Evolutionary conservation across 1,140 invertebrate genomes (phyloP).

Genomic region (Aphaenogaster floridana): DNA sequence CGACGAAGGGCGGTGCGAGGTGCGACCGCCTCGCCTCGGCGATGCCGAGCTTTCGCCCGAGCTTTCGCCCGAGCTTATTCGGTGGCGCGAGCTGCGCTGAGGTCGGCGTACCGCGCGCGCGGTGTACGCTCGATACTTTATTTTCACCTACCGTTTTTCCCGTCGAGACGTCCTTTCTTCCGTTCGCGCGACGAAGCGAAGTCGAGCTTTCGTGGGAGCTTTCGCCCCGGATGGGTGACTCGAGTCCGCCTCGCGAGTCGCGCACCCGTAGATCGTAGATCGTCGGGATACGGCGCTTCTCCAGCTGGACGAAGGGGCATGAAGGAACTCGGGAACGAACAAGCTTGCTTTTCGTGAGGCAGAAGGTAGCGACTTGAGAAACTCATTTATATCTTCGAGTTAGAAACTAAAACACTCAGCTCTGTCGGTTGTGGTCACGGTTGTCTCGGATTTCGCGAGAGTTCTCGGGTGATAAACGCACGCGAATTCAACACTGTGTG

Average conservation of each 20-base stretch:
- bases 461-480: neutral
- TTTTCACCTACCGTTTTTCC: neutral
- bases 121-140: constrained; percentile 19
- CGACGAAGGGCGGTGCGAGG: neutral
- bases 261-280: neutral
- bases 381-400: neutral
- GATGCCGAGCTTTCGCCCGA: neutral
- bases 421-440: neutral
- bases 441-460: neutral
- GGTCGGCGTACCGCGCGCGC: neutral
- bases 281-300: neutral
- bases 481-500: neutral
- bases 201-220: neutral
- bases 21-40: neutral
- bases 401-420: neutral
- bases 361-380: neutral
- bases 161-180: neutral
- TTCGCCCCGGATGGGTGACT: neutral
- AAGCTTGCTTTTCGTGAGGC: neutral
- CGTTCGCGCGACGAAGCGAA: neutral
- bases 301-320: neutral
- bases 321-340: neutral
- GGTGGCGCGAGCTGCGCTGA: neutral
- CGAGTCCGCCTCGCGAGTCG: neutral
- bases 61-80: no score